phyloP scores from a whole-genome alignment of 2,888 invertebrate species.

The Heliconius charithonia region DNA sequence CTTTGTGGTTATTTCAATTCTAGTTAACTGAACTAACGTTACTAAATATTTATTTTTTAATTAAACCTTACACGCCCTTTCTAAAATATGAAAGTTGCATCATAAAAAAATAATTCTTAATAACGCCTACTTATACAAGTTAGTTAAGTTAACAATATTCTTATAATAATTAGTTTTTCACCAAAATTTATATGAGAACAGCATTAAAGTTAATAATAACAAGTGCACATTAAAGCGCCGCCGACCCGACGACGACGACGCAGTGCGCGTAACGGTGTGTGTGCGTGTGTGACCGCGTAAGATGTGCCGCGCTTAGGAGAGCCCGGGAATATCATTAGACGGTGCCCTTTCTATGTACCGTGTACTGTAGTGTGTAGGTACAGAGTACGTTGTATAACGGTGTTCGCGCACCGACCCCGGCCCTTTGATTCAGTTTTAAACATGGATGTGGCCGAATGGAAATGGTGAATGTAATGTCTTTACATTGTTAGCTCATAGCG shows the following conservation, averaged over 20 bases:
- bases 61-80: too few relatives aligned
- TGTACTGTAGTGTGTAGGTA: too few relatives aligned
- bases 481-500: too few relatives aligned
- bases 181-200: slow-evolving; percentile 20
- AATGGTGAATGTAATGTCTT: too few relatives aligned
- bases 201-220: slow-evolving; percentile 24
- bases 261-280: slow-evolving; percentile 25
- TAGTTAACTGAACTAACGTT: too few relatives aligned
- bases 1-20: too few relatives aligned
- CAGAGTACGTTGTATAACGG: slow-evolving; percentile 42
- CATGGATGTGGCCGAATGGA: too few relatives aligned
- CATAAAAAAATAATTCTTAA: too few relatives aligned
- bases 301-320: slow-evolving; percentile 34
- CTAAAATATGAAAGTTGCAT: too few relatives aligned
- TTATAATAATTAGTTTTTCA: neutral
- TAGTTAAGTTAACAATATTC: neutral
- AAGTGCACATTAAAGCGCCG: slow-evolving; percentile 29
- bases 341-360: slow-evolving; percentile 42
- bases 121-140: too few relatives aligned
- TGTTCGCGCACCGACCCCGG: slow-evolving; percentile 5
- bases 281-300: slow-evolving; percentile 17
- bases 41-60: too few relatives aligned
- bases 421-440: too few relatives aligned
- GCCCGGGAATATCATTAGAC: slow-evolving; percentile 47
- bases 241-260: slow-evolving; percentile 11